Evolutionary conservation across 2,888 invertebrate species (phyloP), one percentile per base, ranked within the genome.

Genomic region (Drosophila picticornis): DNA sequence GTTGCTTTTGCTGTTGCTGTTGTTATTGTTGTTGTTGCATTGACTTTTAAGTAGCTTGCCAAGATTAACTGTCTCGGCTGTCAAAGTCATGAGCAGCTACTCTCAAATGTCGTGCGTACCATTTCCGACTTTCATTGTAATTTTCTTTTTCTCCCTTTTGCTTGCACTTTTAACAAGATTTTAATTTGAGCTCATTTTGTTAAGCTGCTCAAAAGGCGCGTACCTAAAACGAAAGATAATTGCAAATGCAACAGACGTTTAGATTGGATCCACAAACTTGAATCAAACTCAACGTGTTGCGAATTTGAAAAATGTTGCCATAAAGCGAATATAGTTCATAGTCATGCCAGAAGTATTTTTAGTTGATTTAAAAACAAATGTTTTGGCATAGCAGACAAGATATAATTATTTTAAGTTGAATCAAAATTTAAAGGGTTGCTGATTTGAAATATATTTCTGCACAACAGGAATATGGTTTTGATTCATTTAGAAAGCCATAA

Each of bases 1-100:
- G 57, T 57, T 67, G 56, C 58, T 43, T 13, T 43, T 73, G 53
- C 27, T 55, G 32, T 51, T 32, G 32, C n/a, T n/a, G 27, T 27
- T 38, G 76, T 79, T 84, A 52, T 75, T 80, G 83, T 70, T 80
- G 82, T 53, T 86, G 58, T 69, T 76, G 87, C 87, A 88, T 86
- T 88, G 84, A 84, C 84, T 88, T 86, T 84, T 84, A 84, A 88
- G 84, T 81, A 88, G 84, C 84, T 84, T 86, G 78, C 56, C 81
- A 76, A 81, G 84, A 84, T 88, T 88, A 86, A 88, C 87, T 86
- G 84, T 58, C 76, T 80, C 80, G 71, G 40, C 70, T 71, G 62
- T 29, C 38, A 66, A 72, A 88, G 83, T 85, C 86, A 71, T 75
- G 77, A 74, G 73, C 77, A 88, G 61, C 52, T 52, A 60, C 58